These are phyloP conservation scores for Brachionus rotundiformis DNA, from an alignment of 1,140 invertebrate species.

Conservation along the genomic window DNA sequence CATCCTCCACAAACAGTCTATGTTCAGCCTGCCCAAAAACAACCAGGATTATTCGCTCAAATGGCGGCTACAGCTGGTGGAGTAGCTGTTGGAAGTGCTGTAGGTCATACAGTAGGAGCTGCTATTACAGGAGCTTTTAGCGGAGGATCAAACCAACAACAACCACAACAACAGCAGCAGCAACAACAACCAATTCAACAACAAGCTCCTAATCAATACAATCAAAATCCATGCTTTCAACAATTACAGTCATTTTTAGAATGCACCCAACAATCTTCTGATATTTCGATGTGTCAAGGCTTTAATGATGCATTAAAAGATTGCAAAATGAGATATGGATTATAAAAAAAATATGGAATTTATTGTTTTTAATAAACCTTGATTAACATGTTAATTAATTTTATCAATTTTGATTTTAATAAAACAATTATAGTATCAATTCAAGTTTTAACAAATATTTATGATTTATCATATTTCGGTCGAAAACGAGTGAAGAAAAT, in stretches of 20 bases:
- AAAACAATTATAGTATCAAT: no score
- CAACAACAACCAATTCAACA: slow-evolving; percentile 54
- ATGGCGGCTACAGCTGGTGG: slow-evolving; percentile 79
- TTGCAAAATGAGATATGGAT: slow-evolving; percentile 67
- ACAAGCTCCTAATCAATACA: slow-evolving; percentile 55
- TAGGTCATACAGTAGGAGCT: slow-evolving; percentile 81
- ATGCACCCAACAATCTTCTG: slow-evolving; percentile 79
- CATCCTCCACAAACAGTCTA: slow-evolving; percentile 12
- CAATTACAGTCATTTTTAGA: slow-evolving; percentile 80
- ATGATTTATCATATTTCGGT: no score
- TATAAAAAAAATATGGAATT: slow-evolving; percentile 32
- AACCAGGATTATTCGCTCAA: slow-evolving; percentile 53
- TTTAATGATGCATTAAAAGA: slow-evolving; percentile 89
- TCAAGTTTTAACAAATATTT: no score
- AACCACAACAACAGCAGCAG: slow-evolving; percentile 59
- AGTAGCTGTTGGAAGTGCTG: slow-evolving; percentile 81
- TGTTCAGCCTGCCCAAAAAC: neutral
- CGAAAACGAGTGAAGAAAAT: no score
- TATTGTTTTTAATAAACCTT: neutral
- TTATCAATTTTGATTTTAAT: neutral
- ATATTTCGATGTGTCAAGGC: slow-evolving; percentile 81
- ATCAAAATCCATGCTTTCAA: slow-evolving; percentile 58
- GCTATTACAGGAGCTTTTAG: slow-evolving; percentile 78
- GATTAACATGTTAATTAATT: neutral
- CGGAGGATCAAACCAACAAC: slow-evolving; percentile 70